A percentile compares a stretch with the other conserved stretches of the same genome.
Evolutionary conservation across 2,888 invertebrate species (phyloP).

Genomic region (Myopa testacea): DNA sequence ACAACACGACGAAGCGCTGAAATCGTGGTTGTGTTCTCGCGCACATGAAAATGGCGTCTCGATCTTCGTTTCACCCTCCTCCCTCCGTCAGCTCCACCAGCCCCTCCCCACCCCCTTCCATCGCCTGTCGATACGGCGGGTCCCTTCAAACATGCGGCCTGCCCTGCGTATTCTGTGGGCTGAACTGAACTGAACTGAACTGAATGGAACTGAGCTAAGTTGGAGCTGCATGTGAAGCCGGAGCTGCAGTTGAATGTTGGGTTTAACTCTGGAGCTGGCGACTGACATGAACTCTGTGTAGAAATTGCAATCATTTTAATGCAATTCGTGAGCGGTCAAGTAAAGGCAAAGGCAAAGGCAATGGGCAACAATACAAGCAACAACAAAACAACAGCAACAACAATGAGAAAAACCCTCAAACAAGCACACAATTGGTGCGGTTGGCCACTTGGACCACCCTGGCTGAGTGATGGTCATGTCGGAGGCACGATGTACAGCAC

Average conservation of each 20-base stretch:
- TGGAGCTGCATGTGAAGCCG: constrained; percentile 2
- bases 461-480: constrained; percentile 41
- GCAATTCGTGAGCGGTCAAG: constrained; percentile 63
- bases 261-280: constrained; percentile 35
- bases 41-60: constrained; percentile 50
- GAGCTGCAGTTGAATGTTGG: neutral
- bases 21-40: constrained; percentile 63
- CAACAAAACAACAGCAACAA: constrained; percentile 3
- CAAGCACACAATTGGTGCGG: constrained; percentile 52
- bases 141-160: no score
- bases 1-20: constrained; percentile 58
- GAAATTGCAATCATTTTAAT: constrained; percentile 65
- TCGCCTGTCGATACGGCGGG: neutral
- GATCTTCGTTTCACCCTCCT: neutral
- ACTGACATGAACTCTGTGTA: constrained; percentile 65
- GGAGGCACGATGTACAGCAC: constrained; percentile 30
- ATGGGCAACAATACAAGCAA: constrained; percentile 1
- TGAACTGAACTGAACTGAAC: neutral
- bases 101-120: neutral
- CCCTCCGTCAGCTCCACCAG: neutral
- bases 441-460: constrained; percentile 54
- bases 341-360: constrained; percentile 37
- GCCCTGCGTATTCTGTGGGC: no score
- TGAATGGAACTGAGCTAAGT: neutral
- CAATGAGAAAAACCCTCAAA: constrained; percentile 17